Evolutionary conservation across 2,888 invertebrate genomes (phyloP), one percentile per base, ranked within the genome.

Genomic region (Drosophila histrio): DNA sequence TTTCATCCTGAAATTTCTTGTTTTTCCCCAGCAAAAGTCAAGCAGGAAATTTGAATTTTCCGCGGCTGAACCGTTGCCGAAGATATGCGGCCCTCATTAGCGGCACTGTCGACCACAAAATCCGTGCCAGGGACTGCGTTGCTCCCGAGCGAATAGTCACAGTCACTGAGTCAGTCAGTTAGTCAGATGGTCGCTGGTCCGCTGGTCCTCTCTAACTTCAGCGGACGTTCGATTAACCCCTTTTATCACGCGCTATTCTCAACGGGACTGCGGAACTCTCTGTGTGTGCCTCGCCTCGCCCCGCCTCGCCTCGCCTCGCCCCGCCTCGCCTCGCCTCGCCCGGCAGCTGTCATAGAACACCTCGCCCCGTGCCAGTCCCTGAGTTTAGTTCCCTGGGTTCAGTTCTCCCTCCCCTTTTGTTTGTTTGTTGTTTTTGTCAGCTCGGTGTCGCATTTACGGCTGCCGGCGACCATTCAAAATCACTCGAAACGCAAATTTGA

Each of bases 211-310:
- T 28, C 57, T 53, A 58, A 50, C 68, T 52, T 34, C 44, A 30
- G 54, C 56, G 65, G 57, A 61, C 59, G 59, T 83, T 83, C 82
- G 82, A 87, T 83, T 83, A 83, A 83, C 82, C 82, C 82, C 82
- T 87, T 83, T 87, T 85, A 83, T 87, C 85, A 68, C 88, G 86
- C 71, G 73, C 73, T 85, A 87, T 83, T 78, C 82, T 83, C 82
- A 52, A 67, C 32, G 88, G 82, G 53, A 34, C 39, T 38, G 39
- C 61, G 49, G 19, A 19, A 2, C 36, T 36, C 8, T 34, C 13
- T 57, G 56, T 38, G n/a, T n/a, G n/a, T n/a, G n/a, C n/a, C n/a
- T n/a, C n/a, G n/a, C n/a, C n/a, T n/a, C n/a, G n/a, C n/a, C n/a
- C n/a, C n/a, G n/a, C n/a, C 26, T 17, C n/a, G n/a, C 32, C 28